phyloP scores from a whole-genome alignment of 2,113 vertebrate species.

The Holacanthus passer region DNA sequence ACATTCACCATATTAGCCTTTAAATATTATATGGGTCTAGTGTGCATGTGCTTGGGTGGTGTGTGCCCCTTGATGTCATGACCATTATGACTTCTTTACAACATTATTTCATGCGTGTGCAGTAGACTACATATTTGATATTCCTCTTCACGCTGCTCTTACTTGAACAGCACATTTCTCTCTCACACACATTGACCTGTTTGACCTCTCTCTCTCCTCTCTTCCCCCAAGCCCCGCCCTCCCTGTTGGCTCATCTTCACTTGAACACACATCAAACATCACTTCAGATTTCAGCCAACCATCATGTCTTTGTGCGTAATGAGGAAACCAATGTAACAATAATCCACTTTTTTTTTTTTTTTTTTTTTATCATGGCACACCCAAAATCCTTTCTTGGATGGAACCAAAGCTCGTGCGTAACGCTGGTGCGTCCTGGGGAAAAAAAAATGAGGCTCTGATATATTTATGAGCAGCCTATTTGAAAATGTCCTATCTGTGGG shows the following conservation, averaged over 20 bases:
- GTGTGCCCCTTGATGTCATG: neutral
- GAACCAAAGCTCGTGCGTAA: neutral
- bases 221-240: neutral
- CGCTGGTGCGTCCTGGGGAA: neutral
- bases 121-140: neutral
- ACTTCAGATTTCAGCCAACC: neutral
- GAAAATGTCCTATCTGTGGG: slow-evolving; percentile 55
- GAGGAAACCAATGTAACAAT: neutral
- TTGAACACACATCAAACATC: neutral
- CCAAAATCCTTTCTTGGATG: neutral
- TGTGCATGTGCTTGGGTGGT: neutral
- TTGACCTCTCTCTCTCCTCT: neutral
- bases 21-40: neutral
- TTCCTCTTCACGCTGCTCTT: neutral
- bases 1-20: slow-evolving; percentile 12
- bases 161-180: neutral
- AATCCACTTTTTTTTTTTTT: neutral
- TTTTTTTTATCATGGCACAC: slow-evolving; percentile 2
- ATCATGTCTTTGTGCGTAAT: neutral
- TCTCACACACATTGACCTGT: slow-evolving; percentile 20
- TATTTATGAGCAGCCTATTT: slow-evolving; percentile 50
- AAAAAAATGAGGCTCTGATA: slow-evolving; percentile 19
- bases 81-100: neutral
- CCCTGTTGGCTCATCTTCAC: slow-evolving; percentile 7
- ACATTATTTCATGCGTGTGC: neutral